A percentile compares a stretch with the other conserved stretches of the same genome.
These are phyloP conservation scores for Cromileptes altivelis DNA, from an alignment of 2,113 vertebrate genomes.

Conservation along the genomic window DNA sequence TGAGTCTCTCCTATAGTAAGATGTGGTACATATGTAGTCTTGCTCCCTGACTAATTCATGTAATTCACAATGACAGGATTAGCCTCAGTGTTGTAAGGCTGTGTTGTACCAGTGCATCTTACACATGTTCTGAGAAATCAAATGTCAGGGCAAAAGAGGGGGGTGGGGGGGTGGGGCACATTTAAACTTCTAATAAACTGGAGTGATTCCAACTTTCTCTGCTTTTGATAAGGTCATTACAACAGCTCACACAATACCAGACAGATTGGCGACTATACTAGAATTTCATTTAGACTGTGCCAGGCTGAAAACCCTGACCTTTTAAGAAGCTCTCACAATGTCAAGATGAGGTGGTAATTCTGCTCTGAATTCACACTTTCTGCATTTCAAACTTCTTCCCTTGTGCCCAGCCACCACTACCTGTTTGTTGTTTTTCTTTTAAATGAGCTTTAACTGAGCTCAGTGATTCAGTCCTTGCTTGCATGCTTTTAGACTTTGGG, in stretches of 20 bases:
- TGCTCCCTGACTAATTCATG: constrained; percentile 56
- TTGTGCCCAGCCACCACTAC: constrained; percentile 17
- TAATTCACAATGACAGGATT: constrained; percentile 55
- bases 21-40: constrained; percentile 39
- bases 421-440: background rate
- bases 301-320: constrained; percentile 73
- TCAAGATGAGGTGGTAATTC: constrained; percentile 61
- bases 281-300: constrained; percentile 65
- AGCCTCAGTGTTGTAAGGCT: constrained; percentile 35
- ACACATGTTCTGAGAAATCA: constrained; percentile 26
- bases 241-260: constrained; percentile 58
- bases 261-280: constrained; percentile 54
- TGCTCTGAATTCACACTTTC: constrained; percentile 52
- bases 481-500: background rate
- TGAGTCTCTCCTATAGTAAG: constrained; percentile 27
- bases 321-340: constrained; percentile 58
- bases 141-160: constrained; percentile 26
- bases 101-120: constrained; percentile 8
- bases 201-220: constrained; percentile 51
- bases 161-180: background rate
- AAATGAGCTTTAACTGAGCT: constrained; percentile 27
- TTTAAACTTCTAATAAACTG: constrained; percentile 55
- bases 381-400: constrained; percentile 46
- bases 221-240: constrained; percentile 76
- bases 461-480: constrained; percentile 33